phyloP scores from a whole-genome alignment of 2,113 vertebrate genomes.

The Psettodes erumei region DNA sequence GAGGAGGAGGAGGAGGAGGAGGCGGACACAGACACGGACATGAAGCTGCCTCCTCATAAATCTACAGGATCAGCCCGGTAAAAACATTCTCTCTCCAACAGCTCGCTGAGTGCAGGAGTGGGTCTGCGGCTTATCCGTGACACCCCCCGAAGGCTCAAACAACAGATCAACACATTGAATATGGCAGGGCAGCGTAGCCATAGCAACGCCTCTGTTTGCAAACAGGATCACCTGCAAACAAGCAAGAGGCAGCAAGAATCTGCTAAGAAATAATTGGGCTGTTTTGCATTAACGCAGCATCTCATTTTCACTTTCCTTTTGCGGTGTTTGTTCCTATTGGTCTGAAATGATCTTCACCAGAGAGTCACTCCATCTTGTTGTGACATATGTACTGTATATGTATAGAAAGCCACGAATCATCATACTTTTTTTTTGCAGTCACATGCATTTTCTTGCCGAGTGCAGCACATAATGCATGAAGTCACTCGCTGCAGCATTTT shows the following conservation, averaged over 20 bases:
- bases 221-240: background rate
- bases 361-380: background rate
- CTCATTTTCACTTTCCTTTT: constrained; percentile 10
- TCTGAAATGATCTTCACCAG: too few relatives aligned
- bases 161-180: background rate
- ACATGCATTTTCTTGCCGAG: constrained; percentile 44
- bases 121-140: background rate
- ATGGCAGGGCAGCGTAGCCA: background rate
- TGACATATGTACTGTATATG: background rate
- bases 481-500: constrained; percentile 35
- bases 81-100: background rate
- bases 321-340: background rate
- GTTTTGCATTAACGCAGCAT: background rate
- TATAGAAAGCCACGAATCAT: background rate
- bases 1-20: background rate
- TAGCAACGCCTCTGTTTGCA: background rate
- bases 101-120: background rate
- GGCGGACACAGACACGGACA: background rate
- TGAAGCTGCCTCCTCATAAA: background rate
- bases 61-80: background rate
- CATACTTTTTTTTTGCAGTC: constrained; percentile 16
- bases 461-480: constrained; percentile 34
- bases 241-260: background rate
- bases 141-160: background rate
- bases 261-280: background rate